Conservation (phyloP, 2,797 vertebrate species). For the Gymnoscopelus braueri region DNA sequence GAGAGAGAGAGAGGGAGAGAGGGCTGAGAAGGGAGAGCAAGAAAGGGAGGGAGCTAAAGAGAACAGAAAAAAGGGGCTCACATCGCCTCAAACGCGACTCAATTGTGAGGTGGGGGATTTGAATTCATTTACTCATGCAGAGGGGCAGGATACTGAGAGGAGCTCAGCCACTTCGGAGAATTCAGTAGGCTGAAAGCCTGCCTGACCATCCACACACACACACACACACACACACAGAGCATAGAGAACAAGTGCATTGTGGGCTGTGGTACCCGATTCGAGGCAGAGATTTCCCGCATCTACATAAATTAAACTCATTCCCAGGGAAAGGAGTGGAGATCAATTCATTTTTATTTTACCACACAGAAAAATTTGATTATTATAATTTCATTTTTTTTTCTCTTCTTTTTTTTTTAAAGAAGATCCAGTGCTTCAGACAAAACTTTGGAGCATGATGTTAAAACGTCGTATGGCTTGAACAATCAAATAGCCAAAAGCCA, state of each 20-base stretch:
- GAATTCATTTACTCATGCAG: constrained; percentile 51
- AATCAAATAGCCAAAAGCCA: neutral
- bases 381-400: neutral
- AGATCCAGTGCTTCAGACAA: neutral
- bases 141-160: constrained; percentile 19
- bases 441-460: neutral
- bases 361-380: constrained; percentile 7
- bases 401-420: no score
- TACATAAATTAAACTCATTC: neutral
- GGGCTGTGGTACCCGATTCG: neutral
- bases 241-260: constrained; percentile 1
- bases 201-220: neutral
- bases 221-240: neutral
- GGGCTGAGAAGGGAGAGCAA: constrained; percentile 5
- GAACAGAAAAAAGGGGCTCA: constrained; percentile 21
- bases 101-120: constrained; percentile 51
- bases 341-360: constrained; percentile 5
- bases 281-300: neutral
- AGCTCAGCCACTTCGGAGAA: constrained; percentile 16
- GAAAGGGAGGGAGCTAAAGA: constrained; percentile 41
- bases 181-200: neutral
- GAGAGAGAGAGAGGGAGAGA: constrained; percentile 13
- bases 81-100: constrained; percentile 34
- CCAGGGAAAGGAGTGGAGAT: neutral
- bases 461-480: neutral